These are phyloP conservation scores for Pheosia tremula DNA, from an alignment of 2,888 invertebrate genomes.

Conservation along the genomic window DNA sequence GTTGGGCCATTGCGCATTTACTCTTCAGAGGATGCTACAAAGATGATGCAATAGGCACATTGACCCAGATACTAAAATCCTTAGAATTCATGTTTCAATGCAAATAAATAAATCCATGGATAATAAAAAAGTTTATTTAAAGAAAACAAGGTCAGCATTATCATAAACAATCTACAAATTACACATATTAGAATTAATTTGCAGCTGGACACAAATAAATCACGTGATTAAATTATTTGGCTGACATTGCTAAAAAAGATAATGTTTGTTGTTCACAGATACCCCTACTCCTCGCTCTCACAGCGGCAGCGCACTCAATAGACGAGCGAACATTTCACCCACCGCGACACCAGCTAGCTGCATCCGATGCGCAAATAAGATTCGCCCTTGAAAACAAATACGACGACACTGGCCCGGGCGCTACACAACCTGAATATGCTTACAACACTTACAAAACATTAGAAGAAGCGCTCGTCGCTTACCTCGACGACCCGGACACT, in stretches of 20 bases:
- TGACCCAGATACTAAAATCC: neutral
- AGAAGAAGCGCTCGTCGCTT: slow-evolving; percentile 67
- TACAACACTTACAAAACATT: slow-evolving; percentile 66
- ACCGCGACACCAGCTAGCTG: slow-evolving; percentile 49
- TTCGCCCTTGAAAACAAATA: slow-evolving; percentile 76
- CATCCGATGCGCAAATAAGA: slow-evolving; percentile 68
- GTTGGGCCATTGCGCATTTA: slow-evolving; percentile 6
- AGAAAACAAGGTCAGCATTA: neutral
- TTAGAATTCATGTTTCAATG: neutral
- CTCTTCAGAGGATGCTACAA: neutral
- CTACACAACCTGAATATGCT: slow-evolving; percentile 59
- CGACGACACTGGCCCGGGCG: slow-evolving; percentile 77
- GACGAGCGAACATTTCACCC: slow-evolving; percentile 10
- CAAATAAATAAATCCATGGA: neutral
- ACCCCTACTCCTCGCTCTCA: slow-evolving; percentile 43
- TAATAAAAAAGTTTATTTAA: neutral
- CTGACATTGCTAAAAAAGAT: slow-evolving; percentile 7
- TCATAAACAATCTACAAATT: no score
- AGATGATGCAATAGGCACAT: neutral
- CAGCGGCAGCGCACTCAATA: slow-evolving; percentile 32
- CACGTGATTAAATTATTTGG: neutral
- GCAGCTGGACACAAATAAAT: neutral
- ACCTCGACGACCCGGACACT: slow-evolving; percentile 70
- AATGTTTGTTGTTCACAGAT: slow-evolving; percentile 39
- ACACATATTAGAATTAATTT: no score